A percentile compares a stretch with the other conserved stretches of the same genome.
phyloP scores from a whole-genome alignment of 2,797 vertebrate species.

The Allobates femoralis region DNA sequence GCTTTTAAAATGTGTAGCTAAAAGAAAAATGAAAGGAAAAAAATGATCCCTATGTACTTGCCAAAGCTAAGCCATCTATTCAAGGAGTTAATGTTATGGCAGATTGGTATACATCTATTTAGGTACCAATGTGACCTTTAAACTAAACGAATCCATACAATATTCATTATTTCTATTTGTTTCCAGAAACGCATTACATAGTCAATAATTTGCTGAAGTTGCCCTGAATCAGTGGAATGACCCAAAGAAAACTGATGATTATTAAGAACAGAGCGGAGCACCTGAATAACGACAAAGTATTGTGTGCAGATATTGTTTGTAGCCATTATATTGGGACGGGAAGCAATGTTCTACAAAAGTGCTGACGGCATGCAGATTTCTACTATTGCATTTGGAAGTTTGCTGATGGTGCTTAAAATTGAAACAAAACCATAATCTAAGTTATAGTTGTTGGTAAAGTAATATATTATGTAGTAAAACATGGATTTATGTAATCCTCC shows the following conservation, averaged over 20 bases:
- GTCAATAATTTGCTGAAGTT: constrained; percentile 35
- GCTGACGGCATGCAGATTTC: constrained; percentile 49
- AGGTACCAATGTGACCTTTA: not conserved
- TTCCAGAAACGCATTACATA: constrained; percentile 8
- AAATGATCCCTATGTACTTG: too few relatives aligned
- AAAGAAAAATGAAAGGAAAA: too few relatives aligned
- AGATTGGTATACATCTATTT: too few relatives aligned
- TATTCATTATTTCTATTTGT: constrained; percentile 24
- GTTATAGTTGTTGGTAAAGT: constrained; percentile 42
- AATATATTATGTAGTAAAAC: constrained; percentile 19
- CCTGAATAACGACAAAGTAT: constrained; percentile 35
- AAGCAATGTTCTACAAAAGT: constrained; percentile 34
- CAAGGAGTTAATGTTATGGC: too few relatives aligned
- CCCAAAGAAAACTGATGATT: constrained; percentile 40
- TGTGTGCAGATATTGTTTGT: constrained; percentile 15
- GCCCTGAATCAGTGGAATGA: constrained; percentile 36
- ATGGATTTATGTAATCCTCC: not conserved
- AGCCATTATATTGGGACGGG: constrained; percentile 31
- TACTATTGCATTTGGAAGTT: constrained; percentile 38
- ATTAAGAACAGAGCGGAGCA: constrained; percentile 14
- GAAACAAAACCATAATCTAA: constrained; percentile 21
- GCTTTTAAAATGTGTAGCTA: too few relatives aligned
- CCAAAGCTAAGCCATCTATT: too few relatives aligned
- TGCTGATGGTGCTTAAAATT: constrained; percentile 55
- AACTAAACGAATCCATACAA: constrained; percentile 23